Base-by-base conservation (phyloP, 2,888 invertebrate species). In the Homarus gammarus region DNA sequence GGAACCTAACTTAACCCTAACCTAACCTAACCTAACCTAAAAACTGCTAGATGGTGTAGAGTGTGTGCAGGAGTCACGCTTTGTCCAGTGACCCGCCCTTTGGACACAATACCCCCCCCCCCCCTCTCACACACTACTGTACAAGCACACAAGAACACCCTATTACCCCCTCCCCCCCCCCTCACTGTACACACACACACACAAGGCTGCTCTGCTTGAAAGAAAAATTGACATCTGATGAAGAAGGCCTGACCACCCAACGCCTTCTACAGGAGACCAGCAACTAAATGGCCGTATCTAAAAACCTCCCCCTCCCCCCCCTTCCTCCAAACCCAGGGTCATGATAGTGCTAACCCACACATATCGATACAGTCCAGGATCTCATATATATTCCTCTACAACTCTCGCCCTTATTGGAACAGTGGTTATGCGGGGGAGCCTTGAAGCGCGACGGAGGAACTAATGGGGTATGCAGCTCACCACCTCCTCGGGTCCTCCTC, bases 171-270 rank as follows among this genome's bases (percentile, higher is more conserved):
- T n/a, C n/a, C n/a, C n/a, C n/a, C n/a, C n/a, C n/a, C n/a, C n/a
- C n/a, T n/a, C n/a, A n/a, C n/a, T 2, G 5, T 12, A 73, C 73
- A 73, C 73, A 73, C 38, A 33, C 3, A 38, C 73, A 73, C 38
- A 18, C 40, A 73, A 1, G 18, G 5, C 31, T 2, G 27, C 3
- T 64, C 5, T 5, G 44, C 12, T 44, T 44, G 12, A 44, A 64
- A 64, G 64, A 27, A 64, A 27, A 64, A 64, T 64, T 64, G 64
- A 64, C 64, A 64, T 12, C 64, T 64, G 64, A 64, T 64, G 64
- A 64, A 64, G 64, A 64, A 64, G 64, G 64, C 64, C 10, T 64
- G 64, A 27, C n/a, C 64, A 27, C 3, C 64, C 27, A n/a, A 1
- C 27, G 64, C 27, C 64, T 27, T 27, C 64, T 27, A 27, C 12